phyloP scores from a whole-genome alignment of 37 sponge, comb jelly and placozoan species.

The Chondrosia reniformis region DNA sequence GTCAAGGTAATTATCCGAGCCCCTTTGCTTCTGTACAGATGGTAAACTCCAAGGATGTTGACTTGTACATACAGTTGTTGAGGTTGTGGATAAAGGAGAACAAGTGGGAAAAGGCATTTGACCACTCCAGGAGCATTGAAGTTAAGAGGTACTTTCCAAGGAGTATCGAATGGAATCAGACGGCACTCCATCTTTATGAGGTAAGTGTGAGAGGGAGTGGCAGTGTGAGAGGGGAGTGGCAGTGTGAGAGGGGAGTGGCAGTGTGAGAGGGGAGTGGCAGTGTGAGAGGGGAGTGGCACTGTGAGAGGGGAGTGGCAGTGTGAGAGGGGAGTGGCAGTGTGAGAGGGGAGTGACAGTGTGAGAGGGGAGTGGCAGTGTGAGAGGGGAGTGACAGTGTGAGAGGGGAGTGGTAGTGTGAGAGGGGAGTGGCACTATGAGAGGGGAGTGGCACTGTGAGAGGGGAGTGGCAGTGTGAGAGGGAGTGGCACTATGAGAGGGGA shows the following conservation, averaged over 20 bases:
- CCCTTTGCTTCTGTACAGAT: background rate
- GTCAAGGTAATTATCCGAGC: background rate
- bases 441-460: too few species aligned
- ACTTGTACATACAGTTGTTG: constrained; percentile 28
- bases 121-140: constrained; percentile 28
- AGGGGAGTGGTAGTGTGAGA: background rate
- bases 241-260: constrained; percentile 2
- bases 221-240: constrained; percentile 6
- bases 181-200: constrained; percentile 29
- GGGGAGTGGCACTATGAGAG: too few species aligned
- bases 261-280: constrained; percentile 1
- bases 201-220: constrained; percentile 25
- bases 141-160: background rate
- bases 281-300: constrained; percentile 1
- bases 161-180: constrained; percentile 30
- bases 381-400: background rate
- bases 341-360: background rate
- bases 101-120: constrained; percentile 34
- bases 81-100: constrained; percentile 10
- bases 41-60: constrained; percentile 6
- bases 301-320: background rate
- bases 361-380: background rate
- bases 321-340: background rate
- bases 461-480: too few species aligned
- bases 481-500: too few species aligned